phyloP scores from a whole-genome alignment of 2,797 vertebrate genomes.

The Tolypeutes matacus region DNA sequence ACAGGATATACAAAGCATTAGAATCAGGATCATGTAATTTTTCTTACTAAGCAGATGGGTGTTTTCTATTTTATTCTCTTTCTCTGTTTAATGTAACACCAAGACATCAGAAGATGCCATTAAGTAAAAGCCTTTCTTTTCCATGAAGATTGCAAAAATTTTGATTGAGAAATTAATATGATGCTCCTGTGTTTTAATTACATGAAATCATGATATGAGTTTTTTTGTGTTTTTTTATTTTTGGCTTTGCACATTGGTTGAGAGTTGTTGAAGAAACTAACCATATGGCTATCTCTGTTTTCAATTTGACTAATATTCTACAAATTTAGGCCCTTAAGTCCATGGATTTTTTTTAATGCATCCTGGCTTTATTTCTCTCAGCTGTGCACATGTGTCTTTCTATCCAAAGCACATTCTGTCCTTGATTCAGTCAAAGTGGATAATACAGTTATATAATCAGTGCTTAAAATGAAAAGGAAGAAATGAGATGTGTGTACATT shows the following conservation, averaged over 20 bases:
- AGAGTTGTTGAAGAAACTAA: constrained; percentile 76
- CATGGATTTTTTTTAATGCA: constrained; percentile 59
- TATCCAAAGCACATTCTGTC: constrained; percentile 40
- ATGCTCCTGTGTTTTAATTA: constrained; percentile 76
- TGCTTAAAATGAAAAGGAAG: constrained; percentile 17
- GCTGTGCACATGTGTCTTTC: constrained; percentile 60
- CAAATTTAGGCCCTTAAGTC: constrained; percentile 62
- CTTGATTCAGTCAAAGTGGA: constrained; percentile 49
- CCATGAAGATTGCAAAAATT: constrained; percentile 54
- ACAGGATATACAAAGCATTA: background rate
- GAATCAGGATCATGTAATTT: background rate
- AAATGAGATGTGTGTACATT: background rate
- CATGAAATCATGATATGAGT: constrained; percentile 67
- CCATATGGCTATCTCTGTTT: constrained; percentile 73
- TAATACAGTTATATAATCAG: constrained; percentile 56
- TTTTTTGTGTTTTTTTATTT: constrained; percentile 35
- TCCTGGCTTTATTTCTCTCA: constrained; percentile 69
- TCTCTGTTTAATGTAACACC: constrained; percentile 52
- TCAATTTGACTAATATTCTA: constrained; percentile 72
- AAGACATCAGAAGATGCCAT: constrained; percentile 41
- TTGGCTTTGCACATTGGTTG: constrained; percentile 57
- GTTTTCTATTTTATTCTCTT: constrained; percentile 50
- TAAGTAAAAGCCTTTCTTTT: constrained; percentile 66
- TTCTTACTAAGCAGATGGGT: constrained; percentile 12
- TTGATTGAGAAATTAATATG: constrained; percentile 60